phyloP scores from a whole-genome alignment of 2,797 vertebrate species.

The Tinamus major region DNA sequence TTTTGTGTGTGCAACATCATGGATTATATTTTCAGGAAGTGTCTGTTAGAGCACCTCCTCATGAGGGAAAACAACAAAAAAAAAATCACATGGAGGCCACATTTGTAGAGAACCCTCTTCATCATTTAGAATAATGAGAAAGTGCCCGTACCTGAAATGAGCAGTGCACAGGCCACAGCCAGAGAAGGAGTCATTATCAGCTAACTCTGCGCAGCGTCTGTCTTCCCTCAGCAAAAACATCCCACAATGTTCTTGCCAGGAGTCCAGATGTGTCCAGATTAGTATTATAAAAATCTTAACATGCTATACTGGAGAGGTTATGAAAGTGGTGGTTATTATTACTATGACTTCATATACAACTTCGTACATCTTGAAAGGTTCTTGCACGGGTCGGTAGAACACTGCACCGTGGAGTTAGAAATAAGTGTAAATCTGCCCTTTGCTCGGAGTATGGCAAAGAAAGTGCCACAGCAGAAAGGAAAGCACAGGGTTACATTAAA shows the following conservation, averaged over 20 bases:
- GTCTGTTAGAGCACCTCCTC: neutral
- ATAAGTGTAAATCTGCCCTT: neutral
- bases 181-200: neutral
- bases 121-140: constrained; percentile 19
- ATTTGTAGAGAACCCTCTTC: constrained; percentile 15
- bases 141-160: neutral
- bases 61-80: neutral
- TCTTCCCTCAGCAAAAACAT: neutral
- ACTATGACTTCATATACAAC: neutral
- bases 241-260: neutral
- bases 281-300: neutral
- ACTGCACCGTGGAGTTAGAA: neutral
- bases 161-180: neutral
- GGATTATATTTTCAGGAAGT: constrained; percentile 26
- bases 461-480: neutral
- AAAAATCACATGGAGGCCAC: neutral
- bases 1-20: neutral
- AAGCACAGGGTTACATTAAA: neutral
- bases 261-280: neutral
- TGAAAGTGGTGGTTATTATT: neutral
- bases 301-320: neutral
- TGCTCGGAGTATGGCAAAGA: neutral
- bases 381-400: neutral
- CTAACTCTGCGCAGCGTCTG: neutral
- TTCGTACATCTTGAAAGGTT: neutral